Evolutionary conservation across 2,113 vertebrate genomes (phyloP).

Genomic region (Ictalurus furcatus): DNA sequence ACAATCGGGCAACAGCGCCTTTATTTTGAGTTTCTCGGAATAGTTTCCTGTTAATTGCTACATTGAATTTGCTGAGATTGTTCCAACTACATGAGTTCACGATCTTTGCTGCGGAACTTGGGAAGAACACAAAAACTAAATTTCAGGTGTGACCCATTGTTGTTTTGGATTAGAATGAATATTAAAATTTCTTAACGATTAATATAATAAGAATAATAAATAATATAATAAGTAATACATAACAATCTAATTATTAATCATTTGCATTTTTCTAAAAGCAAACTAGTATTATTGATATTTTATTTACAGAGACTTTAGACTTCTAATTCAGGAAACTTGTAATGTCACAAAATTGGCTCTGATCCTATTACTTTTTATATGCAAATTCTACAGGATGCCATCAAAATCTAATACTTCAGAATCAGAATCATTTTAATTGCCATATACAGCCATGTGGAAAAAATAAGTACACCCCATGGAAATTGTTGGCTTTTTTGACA

Average conservation of each 20-base stretch:
- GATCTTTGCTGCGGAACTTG: not conserved
- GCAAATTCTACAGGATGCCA: not conserved
- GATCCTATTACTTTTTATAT: not conserved
- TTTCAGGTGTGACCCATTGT: not conserved
- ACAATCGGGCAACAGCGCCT: not conserved
- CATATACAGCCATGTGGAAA: no score
- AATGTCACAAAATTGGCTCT: not conserved
- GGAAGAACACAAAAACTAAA: not conserved
- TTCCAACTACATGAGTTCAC: no score
- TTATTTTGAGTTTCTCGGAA: not conserved
- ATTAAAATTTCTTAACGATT: not conserved
- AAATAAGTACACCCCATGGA: no score
- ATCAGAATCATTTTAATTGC: no score
- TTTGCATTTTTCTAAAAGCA: not conserved
- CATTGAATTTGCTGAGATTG: no score
- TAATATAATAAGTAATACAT: not conserved
- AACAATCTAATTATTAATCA: not conserved
- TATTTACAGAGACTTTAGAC: not conserved
- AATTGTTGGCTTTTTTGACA: no score
- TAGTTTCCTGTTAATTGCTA: no score
- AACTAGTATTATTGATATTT: not conserved
- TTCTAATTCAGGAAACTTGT: not conserved
- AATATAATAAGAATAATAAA: not conserved
- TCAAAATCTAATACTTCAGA: not conserved
- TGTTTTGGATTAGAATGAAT: not conserved